Base-by-base conservation (phyloP, 2,888 invertebrate species). In the Malthinus flaveolus region DNA sequence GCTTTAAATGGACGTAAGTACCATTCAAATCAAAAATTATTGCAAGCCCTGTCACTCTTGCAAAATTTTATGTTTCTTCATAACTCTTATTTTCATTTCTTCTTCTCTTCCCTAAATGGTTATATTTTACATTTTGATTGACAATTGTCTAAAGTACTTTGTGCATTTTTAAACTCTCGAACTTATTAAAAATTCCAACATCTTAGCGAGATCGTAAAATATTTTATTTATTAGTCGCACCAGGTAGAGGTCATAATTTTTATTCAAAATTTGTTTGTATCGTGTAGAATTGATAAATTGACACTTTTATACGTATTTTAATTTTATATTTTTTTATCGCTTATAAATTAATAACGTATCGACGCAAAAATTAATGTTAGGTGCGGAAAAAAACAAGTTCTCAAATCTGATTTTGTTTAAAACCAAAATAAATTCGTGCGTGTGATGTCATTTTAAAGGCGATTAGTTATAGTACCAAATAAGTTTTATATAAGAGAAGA, bases 141-240 rank as follows among this genome's bases (percentile, higher is more conserved):
- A 60, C 62, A 61, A 66, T 66, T 63, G 64, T 66, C 63, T 60
- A 51, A 54, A 46, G 23, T 32, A 49, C 49, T 13, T 49, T 15
- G 45, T 37, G 56, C 15, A 57, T 50, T 50, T 46, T 48, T 55
- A 37, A 45, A 48, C 46, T 44, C 32, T 49, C 12, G 15, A 23
- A 23, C 33, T 32, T 46, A 62, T 62, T 56, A 62, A 23, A 57
- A 49, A 44, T 46, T 23, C 23, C 44, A 48, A 53, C 57, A 54
- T 54, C 51, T 63, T 51, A 46, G 53, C 34, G 35, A 54, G 59
- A 49, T 61, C 62, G 59, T 64, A 64, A 64, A 62, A 57, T 31
- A 56, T 13, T 56, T 61, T 61, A 57, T 63, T 61, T 64, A 62
- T 64, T 49, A 44, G 49, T 52, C 34, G 49, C 48, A 59, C 49